Percentiles rank a stretch among this genome's conserved stretches.
Evolutionary conservation across 2,888 invertebrate genomes (phyloP).

Genomic region (Lagria hirta): DNA sequence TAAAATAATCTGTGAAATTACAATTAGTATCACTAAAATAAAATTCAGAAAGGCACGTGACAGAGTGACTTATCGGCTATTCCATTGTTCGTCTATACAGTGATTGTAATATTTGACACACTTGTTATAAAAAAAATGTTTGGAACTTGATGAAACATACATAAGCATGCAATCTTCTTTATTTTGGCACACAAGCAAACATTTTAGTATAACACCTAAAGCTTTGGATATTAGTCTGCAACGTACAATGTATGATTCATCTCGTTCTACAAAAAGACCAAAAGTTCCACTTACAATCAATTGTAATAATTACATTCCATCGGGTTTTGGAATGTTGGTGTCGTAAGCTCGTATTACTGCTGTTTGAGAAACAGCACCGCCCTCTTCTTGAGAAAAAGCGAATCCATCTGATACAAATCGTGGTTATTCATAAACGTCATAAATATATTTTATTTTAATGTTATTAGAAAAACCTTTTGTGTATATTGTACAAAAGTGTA

Average conservation of each 20-base stretch:
- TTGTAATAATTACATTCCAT: conserved; percentile 54
- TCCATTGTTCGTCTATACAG: conserved; percentile 25
- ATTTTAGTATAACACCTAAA: conserved; percentile 1
- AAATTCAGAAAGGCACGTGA: conserved; percentile 35
- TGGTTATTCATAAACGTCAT: too few species aligned
- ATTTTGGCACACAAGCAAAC: conserved; percentile 13
- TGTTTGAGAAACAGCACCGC: conserved; percentile 91
- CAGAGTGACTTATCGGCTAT: conserved; percentile 27
- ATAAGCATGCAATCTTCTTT: conserved; percentile 6
- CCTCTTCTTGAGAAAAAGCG: conserved; percentile 99
- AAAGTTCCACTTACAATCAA: conserved; percentile 13
- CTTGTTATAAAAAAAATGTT: conserved; percentile 3
- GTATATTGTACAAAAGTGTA: conserved; percentile 9
- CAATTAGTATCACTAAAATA: conserved; percentile 16
- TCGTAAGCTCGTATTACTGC: conserved; percentile 96
- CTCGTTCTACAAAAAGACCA: conserved; percentile 2
- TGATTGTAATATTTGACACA: conserved; percentile 36
- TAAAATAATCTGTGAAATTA: conserved; percentile 16
- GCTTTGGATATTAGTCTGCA: conserved; percentile 1
- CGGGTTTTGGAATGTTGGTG: conserved; percentile 83
- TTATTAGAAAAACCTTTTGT: too few species aligned
- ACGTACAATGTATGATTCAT: conserved; percentile 12
- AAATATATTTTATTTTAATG: too few species aligned
- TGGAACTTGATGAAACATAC: conserved; percentile 9
- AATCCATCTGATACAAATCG: conserved; percentile 77